Conservation (phyloP, 2,113 vertebrate species). For the Strigops habroptila region DNA sequence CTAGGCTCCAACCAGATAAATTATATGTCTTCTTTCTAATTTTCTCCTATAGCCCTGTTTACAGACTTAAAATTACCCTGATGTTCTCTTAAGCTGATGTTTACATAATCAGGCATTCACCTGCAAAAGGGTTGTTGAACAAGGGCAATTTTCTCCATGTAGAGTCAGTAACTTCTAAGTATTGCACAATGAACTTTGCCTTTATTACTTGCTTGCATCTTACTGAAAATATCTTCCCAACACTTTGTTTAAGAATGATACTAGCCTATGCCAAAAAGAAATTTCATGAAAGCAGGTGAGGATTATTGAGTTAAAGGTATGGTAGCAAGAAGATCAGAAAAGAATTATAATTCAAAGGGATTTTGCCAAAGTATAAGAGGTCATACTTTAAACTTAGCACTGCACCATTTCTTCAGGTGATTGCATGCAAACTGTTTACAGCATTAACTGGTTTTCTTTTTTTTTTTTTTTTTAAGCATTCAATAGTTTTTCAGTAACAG, state of each 20-base stretch:
- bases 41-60: not conserved
- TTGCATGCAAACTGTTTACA: not conserved
- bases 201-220: not conserved
- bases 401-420: not conserved
- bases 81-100: not conserved
- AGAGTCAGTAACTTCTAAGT: not conserved
- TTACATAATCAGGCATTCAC: not conserved
- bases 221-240: not conserved
- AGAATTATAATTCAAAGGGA: not conserved
- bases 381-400: not conserved
- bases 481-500: not conserved
- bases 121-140: not conserved
- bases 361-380: not conserved
- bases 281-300: not conserved
- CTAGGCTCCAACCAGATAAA: not conserved
- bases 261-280: not conserved
- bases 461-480: not conserved
- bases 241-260: not conserved
- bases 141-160: not conserved
- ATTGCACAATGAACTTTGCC: not conserved
- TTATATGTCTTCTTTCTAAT: not conserved
- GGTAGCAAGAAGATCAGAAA: not conserved
- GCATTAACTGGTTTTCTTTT: not conserved
- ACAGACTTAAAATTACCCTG: not conserved
- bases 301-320: not conserved